Conservation (phyloP, 2,888 invertebrate genomes). For the Drosophila paranaensis region DNA sequence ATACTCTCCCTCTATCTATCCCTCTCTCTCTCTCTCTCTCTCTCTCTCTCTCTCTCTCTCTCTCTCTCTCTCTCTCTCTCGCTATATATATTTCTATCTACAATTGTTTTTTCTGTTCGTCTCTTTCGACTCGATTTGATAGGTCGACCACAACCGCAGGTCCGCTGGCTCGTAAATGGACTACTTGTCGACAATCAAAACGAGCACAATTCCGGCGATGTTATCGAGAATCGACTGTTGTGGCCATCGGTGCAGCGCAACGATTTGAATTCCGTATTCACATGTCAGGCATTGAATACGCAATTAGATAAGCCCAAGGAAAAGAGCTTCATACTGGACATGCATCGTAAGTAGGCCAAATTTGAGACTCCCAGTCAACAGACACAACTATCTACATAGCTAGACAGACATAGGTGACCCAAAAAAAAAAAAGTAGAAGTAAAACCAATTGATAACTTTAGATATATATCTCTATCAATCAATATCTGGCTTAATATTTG, state of each 20-base stretch:
- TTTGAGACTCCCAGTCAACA: background rate
- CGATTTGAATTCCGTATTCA: conserved; percentile 94
- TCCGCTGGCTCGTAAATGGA: conserved; percentile 93
- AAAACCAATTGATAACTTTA: too few species aligned
- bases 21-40: background rate
- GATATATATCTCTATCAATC: background rate
- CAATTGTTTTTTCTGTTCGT: conserved; percentile 19
- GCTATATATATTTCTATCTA: conserved; percentile 10
- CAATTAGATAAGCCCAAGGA: conserved; percentile 92
- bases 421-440: background rate
- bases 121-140: conserved; percentile 49
- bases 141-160: conserved; percentile 93
- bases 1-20: background rate
- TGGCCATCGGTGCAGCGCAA: conserved; percentile 91
- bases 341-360: conserved; percentile 90
- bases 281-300: conserved; percentile 94
- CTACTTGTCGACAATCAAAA: conserved; percentile 92
- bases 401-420: conserved; percentile 8
- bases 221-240: conserved; percentile 92
- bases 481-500: background rate
- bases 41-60: background rate
- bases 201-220: conserved; percentile 93
- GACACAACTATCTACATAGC: background rate
- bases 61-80: background rate
- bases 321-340: conserved; percentile 90